Conservation (phyloP, 1,140 invertebrate genomes). For the Tetramorium simillimum region DNA sequence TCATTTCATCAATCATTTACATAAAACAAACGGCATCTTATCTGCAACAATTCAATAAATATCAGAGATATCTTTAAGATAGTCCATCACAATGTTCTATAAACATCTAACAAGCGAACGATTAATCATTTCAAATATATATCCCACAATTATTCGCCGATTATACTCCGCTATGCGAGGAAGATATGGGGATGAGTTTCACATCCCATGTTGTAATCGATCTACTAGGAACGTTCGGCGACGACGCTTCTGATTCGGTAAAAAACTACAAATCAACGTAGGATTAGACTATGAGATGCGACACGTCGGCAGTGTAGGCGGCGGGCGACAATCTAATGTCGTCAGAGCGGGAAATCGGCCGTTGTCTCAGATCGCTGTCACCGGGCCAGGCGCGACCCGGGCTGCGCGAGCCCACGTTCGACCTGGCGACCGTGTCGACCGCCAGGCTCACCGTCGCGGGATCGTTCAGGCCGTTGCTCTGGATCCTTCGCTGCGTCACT, state of each 20-base stretch:
- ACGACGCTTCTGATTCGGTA: constrained; percentile 16
- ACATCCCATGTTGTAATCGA: constrained; percentile 1
- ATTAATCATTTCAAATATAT: constrained; percentile 36
- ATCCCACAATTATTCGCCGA: not conserved
- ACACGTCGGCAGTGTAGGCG: constrained; percentile 78
- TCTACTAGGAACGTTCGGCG: constrained; percentile 6
- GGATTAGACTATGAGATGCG: constrained; percentile 78
- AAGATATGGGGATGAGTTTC: not conserved
- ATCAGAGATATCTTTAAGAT: constrained; percentile 22
- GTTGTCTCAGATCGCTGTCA: constrained; percentile 86
- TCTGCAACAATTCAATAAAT: constrained; percentile 20
- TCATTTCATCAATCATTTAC: not conserved
- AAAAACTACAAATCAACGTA: constrained; percentile 46
- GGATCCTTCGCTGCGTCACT: constrained; percentile 90
- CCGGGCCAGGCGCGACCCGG: constrained; percentile 88
- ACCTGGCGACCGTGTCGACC: constrained; percentile 87
- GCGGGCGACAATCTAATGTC: constrained; percentile 78
- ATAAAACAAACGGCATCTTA: not conserved
- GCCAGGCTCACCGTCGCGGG: constrained; percentile 91
- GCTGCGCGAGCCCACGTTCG: constrained; percentile 78
- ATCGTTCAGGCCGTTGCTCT: constrained; percentile 93
- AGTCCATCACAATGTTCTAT: not conserved
- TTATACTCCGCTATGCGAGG: constrained; percentile 2
- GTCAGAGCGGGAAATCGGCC: constrained; percentile 70
- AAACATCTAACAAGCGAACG: constrained; percentile 35